Evolutionary conservation across 2,113 vertebrate genomes (phyloP).

Genomic region (Mormyrus iriodes): DNA sequence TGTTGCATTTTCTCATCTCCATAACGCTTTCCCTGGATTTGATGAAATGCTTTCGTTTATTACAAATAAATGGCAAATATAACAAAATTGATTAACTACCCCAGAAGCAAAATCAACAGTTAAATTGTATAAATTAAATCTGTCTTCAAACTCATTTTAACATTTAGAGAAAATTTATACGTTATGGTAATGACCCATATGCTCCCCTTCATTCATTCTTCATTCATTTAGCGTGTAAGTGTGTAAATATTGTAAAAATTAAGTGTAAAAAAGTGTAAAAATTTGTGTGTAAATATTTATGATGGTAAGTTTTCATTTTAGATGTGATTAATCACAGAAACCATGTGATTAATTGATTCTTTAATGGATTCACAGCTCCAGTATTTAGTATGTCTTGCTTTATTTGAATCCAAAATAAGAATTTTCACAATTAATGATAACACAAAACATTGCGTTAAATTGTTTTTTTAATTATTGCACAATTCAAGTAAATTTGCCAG

Average conservation of each 20-base stretch:
- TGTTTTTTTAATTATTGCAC: not conserved
- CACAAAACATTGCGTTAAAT: not conserved
- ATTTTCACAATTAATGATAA: not conserved
- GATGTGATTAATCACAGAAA: not conserved
- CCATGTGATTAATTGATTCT: not conserved
- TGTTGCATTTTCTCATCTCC: not conserved
- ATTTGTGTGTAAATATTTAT: not conserved
- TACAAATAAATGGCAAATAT: not conserved
- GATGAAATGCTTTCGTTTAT: not conserved
- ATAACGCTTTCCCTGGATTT: not conserved
- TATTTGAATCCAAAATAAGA: not conserved
- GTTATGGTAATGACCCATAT: not conserved
- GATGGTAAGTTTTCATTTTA: not conserved
- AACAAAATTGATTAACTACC: not conserved
- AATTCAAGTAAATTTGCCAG: not conserved
- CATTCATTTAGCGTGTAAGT: not conserved
- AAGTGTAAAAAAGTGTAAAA: no score
- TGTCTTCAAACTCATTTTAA: not conserved
- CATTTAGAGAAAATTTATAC: not conserved
- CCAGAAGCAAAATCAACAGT: not conserved
- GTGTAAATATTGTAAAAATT: not conserved
- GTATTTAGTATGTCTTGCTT: not conserved
- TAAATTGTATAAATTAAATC: not conserved
- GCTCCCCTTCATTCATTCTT: not conserved
- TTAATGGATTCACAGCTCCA: not conserved